Percentiles rank a stretch among this genome's conserved stretches.
phyloP scores from a whole-genome alignment of 35 echinoderm and acorn worm species.

The Apostichopus japonicus region DNA sequence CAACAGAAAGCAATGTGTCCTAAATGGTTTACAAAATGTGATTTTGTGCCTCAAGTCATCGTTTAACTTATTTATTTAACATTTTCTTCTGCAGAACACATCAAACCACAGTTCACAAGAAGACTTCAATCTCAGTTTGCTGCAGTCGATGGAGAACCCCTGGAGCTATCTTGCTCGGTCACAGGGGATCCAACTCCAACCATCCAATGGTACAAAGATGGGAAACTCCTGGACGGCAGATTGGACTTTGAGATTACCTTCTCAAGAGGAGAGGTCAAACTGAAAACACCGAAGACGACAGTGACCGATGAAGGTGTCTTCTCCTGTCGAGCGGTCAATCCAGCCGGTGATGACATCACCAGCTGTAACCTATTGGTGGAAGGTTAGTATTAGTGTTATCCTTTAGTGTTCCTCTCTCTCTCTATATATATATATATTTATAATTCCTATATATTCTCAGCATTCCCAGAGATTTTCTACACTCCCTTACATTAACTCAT shows the following conservation, averaged over 20 bases:
- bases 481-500: neutral
- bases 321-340: conserved; percentile 74
- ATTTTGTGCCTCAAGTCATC: no score
- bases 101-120: conserved; percentile 42
- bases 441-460: neutral
- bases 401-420: neutral
- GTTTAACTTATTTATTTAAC: no score
- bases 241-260: conserved; percentile 49
- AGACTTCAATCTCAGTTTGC: conserved; percentile 40
- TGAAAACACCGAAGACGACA: conserved; percentile 33
- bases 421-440: neutral
- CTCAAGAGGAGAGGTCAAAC: conserved; percentile 33
- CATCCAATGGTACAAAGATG: conserved; percentile 80
- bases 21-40: no score
- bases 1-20: no score
- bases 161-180: conserved; percentile 53
- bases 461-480: neutral
- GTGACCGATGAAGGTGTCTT: conserved; percentile 61
- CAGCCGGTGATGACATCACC: conserved; percentile 68
- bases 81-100: neutral
- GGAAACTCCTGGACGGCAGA: conserved; percentile 12
- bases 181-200: conserved; percentile 65
- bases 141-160: conserved; percentile 57
- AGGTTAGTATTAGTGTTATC: conserved; percentile 54
- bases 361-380: conserved; percentile 74